Conservation (phyloP, 2,888 invertebrate species). For the Bellardia bayeri region DNA sequence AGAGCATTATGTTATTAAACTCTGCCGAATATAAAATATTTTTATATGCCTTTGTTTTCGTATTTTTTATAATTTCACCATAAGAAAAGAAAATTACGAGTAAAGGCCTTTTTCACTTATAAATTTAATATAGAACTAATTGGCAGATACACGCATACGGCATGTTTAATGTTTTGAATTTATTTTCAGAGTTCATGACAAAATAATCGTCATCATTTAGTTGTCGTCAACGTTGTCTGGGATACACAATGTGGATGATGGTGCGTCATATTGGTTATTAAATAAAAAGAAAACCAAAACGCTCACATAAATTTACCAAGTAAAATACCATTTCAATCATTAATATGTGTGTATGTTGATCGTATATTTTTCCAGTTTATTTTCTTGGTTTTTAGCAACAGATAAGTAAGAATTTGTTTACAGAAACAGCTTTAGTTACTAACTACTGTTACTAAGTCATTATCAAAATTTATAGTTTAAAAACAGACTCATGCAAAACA, state of each 20-base stretch:
- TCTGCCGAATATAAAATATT: neutral
- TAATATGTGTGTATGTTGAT: neutral
- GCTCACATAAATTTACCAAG: constrained; percentile 6
- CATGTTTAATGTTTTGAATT: constrained; percentile 40
- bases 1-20: too few species aligned
- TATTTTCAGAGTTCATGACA: constrained; percentile 50
- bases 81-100: constrained; percentile 46
- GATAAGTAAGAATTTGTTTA: neutral
- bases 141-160: constrained; percentile 54
- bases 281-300: neutral
- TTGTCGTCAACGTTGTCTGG: constrained; percentile 53
- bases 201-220: constrained; percentile 67
- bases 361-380: neutral
- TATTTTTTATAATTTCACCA: constrained; percentile 36
- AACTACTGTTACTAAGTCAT: constrained; percentile 38
- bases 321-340: constrained; percentile 14
- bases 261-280: constrained; percentile 45
- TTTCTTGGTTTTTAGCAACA: neutral
- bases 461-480: constrained; percentile 7
- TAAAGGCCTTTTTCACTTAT: constrained; percentile 30
- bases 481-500: constrained; percentile 45
- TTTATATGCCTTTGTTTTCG: too few species aligned
- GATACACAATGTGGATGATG: constrained; percentile 44
- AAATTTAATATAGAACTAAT: constrained; percentile 43
- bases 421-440: constrained; percentile 1